Conservation (phyloP, 2,797 vertebrate species). For the Coranthus polyacanthus region DNA sequence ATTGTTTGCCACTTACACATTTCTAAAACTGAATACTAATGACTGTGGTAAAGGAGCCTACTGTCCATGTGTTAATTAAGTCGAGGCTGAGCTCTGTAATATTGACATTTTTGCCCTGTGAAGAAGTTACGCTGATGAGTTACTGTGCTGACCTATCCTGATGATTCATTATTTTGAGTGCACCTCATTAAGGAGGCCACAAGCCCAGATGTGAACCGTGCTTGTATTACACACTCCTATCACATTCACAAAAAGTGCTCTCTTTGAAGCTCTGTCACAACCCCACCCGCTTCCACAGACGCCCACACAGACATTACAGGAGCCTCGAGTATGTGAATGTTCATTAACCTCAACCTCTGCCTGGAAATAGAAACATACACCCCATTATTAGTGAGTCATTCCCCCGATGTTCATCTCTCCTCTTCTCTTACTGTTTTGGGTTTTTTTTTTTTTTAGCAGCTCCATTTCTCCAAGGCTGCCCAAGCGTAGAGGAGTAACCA, state of each 20-base stretch:
- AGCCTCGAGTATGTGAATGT: constrained; percentile 73
- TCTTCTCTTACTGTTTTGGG: not conserved
- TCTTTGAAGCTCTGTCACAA: constrained; percentile 34
- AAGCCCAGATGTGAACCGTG: constrained; percentile 4
- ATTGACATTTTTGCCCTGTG: not conserved
- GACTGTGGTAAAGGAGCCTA: not conserved
- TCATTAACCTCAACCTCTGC: constrained; percentile 78
- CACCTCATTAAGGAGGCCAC: constrained; percentile 1
- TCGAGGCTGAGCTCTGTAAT: not conserved
- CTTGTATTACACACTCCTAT: constrained; percentile 33
- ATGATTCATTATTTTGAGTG: constrained; percentile 18
- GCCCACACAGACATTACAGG: constrained; percentile 45
- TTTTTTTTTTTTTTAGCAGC: constrained; percentile 1
- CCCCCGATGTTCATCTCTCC: constrained; percentile 19
- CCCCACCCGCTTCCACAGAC: constrained; percentile 3
- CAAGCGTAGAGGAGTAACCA: not conserved
- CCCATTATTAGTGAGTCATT: constrained; percentile 44
- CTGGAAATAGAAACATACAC: constrained; percentile 67
- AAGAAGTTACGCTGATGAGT: not conserved
- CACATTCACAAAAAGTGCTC: constrained; percentile 10
- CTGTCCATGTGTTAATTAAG: not conserved
- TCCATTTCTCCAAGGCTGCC: not conserved
- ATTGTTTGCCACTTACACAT: no score
- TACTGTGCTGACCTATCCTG: constrained; percentile 14
- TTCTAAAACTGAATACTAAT: not conserved